A percentile compares a stretch with the other conserved stretches of the same genome.
Conservation (phyloP, 2,888 invertebrate species). For the Bruchidius siliquastri region DNA sequence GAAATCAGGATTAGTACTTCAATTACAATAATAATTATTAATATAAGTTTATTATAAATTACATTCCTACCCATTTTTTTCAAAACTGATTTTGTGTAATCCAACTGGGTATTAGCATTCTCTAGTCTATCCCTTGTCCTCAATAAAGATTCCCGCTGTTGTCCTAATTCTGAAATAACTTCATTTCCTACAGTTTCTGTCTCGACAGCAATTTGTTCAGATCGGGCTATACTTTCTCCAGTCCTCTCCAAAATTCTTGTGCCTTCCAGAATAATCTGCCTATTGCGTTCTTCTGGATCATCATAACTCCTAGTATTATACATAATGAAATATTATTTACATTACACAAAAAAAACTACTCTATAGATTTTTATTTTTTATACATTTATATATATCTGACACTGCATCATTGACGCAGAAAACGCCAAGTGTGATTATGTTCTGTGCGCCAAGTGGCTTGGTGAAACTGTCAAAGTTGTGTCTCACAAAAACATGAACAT, state of each 20-base stretch:
- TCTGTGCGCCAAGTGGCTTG: no score
- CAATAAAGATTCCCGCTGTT: conserved; percentile 69
- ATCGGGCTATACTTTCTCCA: conserved; percentile 60
- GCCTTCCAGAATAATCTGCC: conserved; percentile 55
- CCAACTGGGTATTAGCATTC: conserved; percentile 67
- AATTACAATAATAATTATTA: conserved; percentile 67
- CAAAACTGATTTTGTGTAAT: conserved; percentile 60
- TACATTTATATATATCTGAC: no score
- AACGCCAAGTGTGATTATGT: no score
- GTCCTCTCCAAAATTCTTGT: conserved; percentile 56
- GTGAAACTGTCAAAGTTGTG: no score
- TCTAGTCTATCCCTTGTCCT: conserved; percentile 62
- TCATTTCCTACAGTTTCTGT: conserved; percentile 75
- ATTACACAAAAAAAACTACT: no score
- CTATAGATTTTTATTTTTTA: no score
- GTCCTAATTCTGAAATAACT: conserved; percentile 69
- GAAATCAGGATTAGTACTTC: conserved; percentile 63
- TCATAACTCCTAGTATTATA: conserved; percentile 4
- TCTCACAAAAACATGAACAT: no score
- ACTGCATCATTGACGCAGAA: no score
- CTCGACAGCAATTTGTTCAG: conserved; percentile 68
- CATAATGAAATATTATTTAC: background rate
- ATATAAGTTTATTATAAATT: conserved; percentile 69
- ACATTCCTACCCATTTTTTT: conserved; percentile 64
- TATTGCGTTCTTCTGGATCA: conserved; percentile 55